Evolutionary conservation across 2,797 vertebrate genomes (phyloP).

Genomic region (Rhabdophis nuchalis): DNA sequence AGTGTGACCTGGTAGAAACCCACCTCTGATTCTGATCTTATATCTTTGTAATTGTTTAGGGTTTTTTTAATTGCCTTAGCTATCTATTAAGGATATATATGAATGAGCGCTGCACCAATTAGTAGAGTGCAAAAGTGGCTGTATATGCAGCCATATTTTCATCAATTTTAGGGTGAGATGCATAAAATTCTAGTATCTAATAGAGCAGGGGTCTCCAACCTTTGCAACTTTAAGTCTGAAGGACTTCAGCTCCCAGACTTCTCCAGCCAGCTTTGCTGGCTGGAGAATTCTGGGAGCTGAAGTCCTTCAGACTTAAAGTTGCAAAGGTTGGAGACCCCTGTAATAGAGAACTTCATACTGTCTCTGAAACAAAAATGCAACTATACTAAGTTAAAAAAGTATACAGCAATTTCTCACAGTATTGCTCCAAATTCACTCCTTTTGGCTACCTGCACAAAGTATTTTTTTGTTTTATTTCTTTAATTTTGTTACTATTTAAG

Average conservation of each 20-base stretch:
- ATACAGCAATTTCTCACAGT: not conserved
- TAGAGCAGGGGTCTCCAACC: no score
- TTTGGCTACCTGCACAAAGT: not conserved
- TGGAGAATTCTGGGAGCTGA: no score
- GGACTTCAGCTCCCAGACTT: no score
- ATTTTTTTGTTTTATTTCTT: not conserved
- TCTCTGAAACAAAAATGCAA: not conserved
- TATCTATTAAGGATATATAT: not conserved
- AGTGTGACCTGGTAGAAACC: no score
- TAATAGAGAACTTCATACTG: not conserved
- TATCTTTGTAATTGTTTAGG: not conserved
- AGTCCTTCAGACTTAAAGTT: no score
- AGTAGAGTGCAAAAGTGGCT: not conserved
- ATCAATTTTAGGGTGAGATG: not conserved
- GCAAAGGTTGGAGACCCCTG: no score
- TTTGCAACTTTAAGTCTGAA: no score
- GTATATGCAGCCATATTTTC: not conserved
- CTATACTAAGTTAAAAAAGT: not conserved
- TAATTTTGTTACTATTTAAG: not conserved
- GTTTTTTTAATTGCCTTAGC: not conserved
- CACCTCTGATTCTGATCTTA: not conserved
- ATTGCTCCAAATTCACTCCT: not conserved
- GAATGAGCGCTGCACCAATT: not conserved
- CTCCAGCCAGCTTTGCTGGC: no score
- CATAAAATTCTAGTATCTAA: not conserved